A percentile compares a stretch with the other conserved stretches of the same genome.
phyloP scores from a whole-genome alignment of 1,140 invertebrate genomes.

The Caerostris extrusa region DNA sequence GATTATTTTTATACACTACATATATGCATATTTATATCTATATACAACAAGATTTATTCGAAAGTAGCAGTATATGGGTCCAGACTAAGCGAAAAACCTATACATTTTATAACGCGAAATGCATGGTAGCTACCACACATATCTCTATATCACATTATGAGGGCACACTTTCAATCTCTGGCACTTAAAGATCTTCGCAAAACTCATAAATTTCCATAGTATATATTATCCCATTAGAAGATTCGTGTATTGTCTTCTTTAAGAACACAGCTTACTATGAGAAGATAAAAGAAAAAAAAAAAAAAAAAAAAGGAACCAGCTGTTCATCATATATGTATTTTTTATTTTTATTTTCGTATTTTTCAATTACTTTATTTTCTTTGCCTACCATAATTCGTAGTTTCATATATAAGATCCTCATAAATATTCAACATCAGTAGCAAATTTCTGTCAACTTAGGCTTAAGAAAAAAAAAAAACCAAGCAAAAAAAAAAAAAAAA shows the following conservation, averaged over 20 bases:
- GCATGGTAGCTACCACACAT: neutral
- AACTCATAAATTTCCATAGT: neutral
- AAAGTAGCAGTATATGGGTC: no score
- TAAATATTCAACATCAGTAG: conserved; percentile 29
- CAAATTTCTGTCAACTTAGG: neutral
- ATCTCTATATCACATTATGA: neutral
- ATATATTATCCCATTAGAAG: neutral
- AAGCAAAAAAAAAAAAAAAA: neutral
- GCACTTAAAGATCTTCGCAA: neutral
- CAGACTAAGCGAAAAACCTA: no score
- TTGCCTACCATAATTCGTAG: neutral
- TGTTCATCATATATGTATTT: neutral
- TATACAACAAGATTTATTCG: no score
- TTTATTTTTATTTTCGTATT: neutral
- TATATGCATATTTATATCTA: no score
- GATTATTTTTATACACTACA: no score
- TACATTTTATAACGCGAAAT: neutral
- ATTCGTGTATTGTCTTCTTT: neutral
- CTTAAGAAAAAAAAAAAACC: neutral
- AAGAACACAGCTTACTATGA: neutral
- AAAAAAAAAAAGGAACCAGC: neutral
- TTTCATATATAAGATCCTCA: neutral
- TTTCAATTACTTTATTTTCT: neutral
- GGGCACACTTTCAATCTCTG: neutral
- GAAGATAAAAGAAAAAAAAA: neutral